These are phyloP conservation scores for Octomys mimax DNA, from an alignment of 2,797 vertebrate species.

Conservation along the genomic window DNA sequence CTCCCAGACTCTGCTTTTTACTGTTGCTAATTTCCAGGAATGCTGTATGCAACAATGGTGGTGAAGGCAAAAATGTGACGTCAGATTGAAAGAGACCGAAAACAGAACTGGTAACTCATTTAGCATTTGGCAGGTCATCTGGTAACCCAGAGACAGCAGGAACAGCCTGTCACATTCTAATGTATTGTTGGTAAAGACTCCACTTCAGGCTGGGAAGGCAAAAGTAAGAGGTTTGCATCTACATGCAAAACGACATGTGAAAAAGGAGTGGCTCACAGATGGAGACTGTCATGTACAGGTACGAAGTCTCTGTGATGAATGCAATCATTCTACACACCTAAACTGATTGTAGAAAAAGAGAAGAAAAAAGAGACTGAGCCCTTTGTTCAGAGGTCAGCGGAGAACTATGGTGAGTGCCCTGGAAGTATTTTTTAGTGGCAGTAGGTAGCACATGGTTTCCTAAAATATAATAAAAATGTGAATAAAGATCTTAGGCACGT, in stretches of 20 bases:
- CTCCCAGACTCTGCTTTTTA: background rate
- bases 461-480: background rate
- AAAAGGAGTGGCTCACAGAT: background rate
- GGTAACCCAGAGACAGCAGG: background rate
- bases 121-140: background rate
- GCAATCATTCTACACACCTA: background rate
- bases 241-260: background rate
- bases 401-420: background rate
- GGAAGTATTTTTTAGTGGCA: background rate
- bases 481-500: background rate
- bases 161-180: background rate
- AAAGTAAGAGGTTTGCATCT: background rate
- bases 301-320: background rate
- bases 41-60: background rate
- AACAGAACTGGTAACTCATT: background rate
- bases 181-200: background rate
- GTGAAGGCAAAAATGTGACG: background rate
- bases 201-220: background rate
- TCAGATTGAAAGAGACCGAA: background rate
- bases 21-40: background rate
- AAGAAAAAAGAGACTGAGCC: background rate
- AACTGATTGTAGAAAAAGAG: background rate
- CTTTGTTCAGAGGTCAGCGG: background rate
- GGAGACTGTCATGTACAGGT: background rate
- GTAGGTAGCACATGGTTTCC: background rate